phyloP scores from a whole-genome alignment of 1,140 invertebrate species.

The Brachionus sp. region DNA sequence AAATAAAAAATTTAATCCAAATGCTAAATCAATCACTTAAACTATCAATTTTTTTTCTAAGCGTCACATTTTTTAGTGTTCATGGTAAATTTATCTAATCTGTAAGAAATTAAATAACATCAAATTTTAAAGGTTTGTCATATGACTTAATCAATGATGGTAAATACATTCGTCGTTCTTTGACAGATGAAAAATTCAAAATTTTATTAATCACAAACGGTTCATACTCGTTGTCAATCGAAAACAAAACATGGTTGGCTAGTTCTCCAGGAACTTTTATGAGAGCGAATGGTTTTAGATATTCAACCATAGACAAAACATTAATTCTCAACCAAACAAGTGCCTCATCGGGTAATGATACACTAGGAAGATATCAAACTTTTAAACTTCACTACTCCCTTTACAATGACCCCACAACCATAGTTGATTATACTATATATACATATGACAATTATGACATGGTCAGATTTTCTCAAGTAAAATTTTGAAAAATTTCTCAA shows the following conservation, averaged over 20 bases:
- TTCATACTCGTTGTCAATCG: not conserved
- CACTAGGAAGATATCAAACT: conserved; percentile 16
- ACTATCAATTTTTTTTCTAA: not conserved
- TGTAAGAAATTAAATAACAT: not conserved
- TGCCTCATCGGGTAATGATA: not conserved
- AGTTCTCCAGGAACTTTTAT: conserved; percentile 22
- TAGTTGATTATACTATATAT: not conserved
- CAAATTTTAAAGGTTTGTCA: not conserved
- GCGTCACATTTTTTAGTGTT: not conserved
- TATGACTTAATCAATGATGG: not conserved
- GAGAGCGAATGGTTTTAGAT: conserved; percentile 10
- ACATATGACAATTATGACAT: conserved; percentile 38
- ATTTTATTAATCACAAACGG: conserved; percentile 28
- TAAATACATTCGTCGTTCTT: not conserved
- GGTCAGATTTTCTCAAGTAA: conserved; percentile 38
- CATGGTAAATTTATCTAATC: not conserved
- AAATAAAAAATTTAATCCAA: not conserved
- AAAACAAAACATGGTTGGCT: conserved; percentile 25
- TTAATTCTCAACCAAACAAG: not conserved
- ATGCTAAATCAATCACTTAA: not conserved
- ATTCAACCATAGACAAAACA: not conserved
- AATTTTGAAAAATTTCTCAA: not conserved
- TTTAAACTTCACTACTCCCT: not conserved
- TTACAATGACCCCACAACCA: not conserved
- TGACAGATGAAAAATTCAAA: not conserved